phyloP scores from a whole-genome alignment of 2,113 vertebrate genomes.

The Ameiurus melas region DNA sequence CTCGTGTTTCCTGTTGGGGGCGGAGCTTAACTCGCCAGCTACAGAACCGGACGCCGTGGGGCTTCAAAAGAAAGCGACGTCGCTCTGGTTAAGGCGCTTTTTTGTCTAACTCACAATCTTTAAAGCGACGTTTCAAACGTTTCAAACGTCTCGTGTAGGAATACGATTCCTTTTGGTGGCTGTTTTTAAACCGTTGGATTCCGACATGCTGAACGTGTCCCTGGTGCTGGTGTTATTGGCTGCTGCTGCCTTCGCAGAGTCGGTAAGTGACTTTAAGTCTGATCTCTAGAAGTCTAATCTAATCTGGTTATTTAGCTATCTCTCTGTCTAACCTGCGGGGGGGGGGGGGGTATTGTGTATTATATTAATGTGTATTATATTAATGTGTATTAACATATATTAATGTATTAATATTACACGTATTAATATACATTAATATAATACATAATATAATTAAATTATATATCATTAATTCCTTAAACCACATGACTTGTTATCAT shows the following conservation, averaged over 20 bases:
- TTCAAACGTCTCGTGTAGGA: neutral
- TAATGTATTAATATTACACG: too few species aligned
- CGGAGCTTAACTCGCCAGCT: neutral
- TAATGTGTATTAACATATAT: too few species aligned
- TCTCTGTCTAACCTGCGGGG: neutral
- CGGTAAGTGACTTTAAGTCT: constrained; percentile 67
- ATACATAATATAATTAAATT: too few species aligned
- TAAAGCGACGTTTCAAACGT: neutral
- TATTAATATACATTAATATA: too few species aligned
- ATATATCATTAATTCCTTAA: too few species aligned
- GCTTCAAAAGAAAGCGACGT: neutral
- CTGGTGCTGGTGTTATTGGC: constrained; percentile 64
- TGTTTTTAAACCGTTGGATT: constrained; percentile 5
- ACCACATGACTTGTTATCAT: too few species aligned
- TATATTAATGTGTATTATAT: too few species aligned
- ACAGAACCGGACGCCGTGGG: neutral
- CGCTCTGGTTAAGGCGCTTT: too few species aligned
- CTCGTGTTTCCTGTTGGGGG: neutral
- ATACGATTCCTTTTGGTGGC: neutral
- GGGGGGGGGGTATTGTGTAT: too few species aligned
- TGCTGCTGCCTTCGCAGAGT: constrained; percentile 68
- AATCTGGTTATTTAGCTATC: neutral
- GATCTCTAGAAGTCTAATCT: neutral
- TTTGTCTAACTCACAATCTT: neutral
- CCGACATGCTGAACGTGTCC: constrained; percentile 65